These are phyloP conservation scores for Umimayanthus kanabou DNA, from an alignment of 92 coral and sea anemone species.

Conservation along the genomic window DNA sequence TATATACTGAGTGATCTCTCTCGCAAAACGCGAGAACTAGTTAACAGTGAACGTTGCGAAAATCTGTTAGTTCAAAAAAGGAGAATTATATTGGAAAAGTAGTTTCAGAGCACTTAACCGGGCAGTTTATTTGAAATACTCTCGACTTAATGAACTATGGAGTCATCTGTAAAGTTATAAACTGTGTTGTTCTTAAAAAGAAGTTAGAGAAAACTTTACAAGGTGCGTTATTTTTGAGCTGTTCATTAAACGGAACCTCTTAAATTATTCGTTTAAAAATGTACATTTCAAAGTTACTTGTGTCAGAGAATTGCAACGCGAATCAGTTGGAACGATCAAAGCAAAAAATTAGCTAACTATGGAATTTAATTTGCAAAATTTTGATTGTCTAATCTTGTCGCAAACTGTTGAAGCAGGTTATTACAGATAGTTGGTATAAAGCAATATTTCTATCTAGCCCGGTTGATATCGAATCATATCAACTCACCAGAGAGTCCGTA, in stretches of 20 bases:
- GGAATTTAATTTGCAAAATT: not conserved
- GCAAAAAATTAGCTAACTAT: not conserved
- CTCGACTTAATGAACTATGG: too few relatives aligned
- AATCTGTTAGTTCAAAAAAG: too few relatives aligned
- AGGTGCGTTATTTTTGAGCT: too few relatives aligned
- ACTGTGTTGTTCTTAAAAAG: too few relatives aligned
- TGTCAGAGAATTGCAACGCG: not conserved
- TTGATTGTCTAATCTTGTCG: not conserved
- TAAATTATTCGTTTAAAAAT: not conserved
- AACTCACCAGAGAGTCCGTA: conserved; percentile 69
- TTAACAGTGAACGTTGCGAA: too few relatives aligned
- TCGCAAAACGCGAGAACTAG: not conserved
- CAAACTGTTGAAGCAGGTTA: too few relatives aligned
- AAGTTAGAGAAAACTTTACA: too few relatives aligned
- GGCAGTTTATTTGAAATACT: too few relatives aligned
- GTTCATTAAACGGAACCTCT: not conserved
- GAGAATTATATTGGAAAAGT: too few relatives aligned
- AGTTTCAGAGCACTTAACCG: too few relatives aligned
- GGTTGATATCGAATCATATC: not conserved
- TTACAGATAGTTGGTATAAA: not conserved
- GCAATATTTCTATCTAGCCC: not conserved
- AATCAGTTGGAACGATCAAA: not conserved
- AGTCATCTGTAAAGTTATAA: too few relatives aligned
- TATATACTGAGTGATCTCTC: not conserved
- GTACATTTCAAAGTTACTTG: too few relatives aligned